Evolutionary conservation across 2,797 vertebrate genomes (phyloP), one percentile per base, ranked within the genome.

Genomic region (Melopsittacus undulatus): DNA sequence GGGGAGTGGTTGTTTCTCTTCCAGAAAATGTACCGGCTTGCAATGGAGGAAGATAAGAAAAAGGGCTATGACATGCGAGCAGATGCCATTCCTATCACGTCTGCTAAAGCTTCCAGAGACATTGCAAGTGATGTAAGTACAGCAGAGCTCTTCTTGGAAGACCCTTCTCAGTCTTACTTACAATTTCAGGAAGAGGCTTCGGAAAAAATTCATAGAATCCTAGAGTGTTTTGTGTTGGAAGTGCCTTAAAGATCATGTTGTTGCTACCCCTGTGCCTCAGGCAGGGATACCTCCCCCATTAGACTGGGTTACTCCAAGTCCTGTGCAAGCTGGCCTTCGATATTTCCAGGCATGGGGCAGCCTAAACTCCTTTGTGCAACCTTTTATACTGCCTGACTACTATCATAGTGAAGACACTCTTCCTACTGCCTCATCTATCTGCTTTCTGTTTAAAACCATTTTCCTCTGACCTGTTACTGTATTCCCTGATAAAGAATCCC

Each of bases 61-160:
- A 98, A 98, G 89, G 98, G 98, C 89, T 98, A 98, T 32, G 98
- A 98, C 97, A 87, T 98, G 97, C 98, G 95, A 89, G 80, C 96
- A 34, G 98, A 98, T 89, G 98, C 98, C 89, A 98, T 98, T 96
- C 27, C 98, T 34, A 95, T 98, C 84, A 76, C 97, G 12, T 64
- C 59, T n/a, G 81, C 81, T 0, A 83, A 66, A 40, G 81, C 81
- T 66, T 84, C 81, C 12, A 70, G 82, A 51, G 82, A 84, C 61
- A 84, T 74, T 1, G 82, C 82, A 70, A 84, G 82, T 34, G 82
- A 84, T 57, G 83, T 86, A 64, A 86, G 83, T 86, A 46, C 54
- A 9, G 32, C 8, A 54, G 9, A 61, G 38, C 23, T 46, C 38
- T 16, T 0, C 21, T n/a, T 42, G 64, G 27, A 9, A 13, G 12